Conservation (phyloP, 2,797 vertebrate genomes). For the Sus cebifrons region DNA sequence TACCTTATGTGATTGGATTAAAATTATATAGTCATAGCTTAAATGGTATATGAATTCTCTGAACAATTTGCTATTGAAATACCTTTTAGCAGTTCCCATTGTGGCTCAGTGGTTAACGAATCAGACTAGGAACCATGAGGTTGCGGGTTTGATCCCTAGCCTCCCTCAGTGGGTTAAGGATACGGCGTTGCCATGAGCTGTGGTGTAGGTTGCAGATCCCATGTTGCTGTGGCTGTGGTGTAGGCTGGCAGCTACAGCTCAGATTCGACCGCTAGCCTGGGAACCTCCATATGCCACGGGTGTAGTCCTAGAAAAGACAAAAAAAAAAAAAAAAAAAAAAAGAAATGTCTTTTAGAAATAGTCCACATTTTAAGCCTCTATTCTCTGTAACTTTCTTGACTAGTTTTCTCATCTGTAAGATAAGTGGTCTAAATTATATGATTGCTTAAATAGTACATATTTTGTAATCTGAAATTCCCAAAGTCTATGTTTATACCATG, state of each 20-base stretch:
- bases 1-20: conserved; percentile 25
- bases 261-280: too few relatives aligned
- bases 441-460: background rate
- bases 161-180: too few relatives aligned
- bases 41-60: conserved; percentile 33
- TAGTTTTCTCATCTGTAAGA: conserved; percentile 54
- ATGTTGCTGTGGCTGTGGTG: too few relatives aligned
- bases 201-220: too few relatives aligned
- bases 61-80: conserved; percentile 41
- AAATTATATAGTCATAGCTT: conserved; percentile 40
- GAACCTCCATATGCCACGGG: too few relatives aligned
- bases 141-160: too few relatives aligned
- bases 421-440: background rate
- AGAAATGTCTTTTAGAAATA: conserved; percentile 17
- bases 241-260: too few relatives aligned
- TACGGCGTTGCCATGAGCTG: too few relatives aligned
- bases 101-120: too few relatives aligned
- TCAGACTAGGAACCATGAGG: too few relatives aligned
- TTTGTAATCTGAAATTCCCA: conserved; percentile 32
- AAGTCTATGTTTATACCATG: background rate
- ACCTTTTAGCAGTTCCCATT: background rate
- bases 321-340: too few relatives aligned
- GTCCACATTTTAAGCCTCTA: conserved; percentile 48
- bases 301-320: too few relatives aligned
- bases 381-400: conserved; percentile 2